phyloP scores from a whole-genome alignment of 1,140 invertebrate genomes.

The Caenorhabditis latens region DNA sequence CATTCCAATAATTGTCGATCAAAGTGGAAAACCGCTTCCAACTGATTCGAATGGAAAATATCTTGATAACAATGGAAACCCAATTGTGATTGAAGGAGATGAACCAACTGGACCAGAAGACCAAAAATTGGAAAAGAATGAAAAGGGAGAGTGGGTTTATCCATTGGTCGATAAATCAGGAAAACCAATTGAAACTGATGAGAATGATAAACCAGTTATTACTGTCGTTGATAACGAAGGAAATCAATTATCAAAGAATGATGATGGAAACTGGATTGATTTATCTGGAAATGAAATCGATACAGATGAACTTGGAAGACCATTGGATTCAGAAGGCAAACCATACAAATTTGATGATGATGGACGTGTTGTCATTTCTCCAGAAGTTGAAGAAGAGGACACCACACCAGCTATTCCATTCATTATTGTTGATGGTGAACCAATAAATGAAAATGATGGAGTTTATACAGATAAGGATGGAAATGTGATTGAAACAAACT shows the following conservation, averaged over 20 bases:
- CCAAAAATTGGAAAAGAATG: slow-evolving; percentile 63
- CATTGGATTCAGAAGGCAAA: slow-evolving; percentile 59
- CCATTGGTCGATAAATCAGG: slow-evolving; percentile 62
- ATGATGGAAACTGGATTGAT: slow-evolving; percentile 60
- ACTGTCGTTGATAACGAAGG: slow-evolving; percentile 64
- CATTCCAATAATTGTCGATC: slow-evolving; percentile 34
- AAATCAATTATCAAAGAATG: slow-evolving; percentile 37
- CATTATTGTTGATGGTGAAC: slow-evolving; percentile 58
- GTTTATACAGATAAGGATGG: slow-evolving; percentile 43
- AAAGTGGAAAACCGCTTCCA: slow-evolving; percentile 55
- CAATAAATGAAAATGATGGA: slow-evolving; percentile 57
- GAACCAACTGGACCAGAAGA: slow-evolving; percentile 71
- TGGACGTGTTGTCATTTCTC: slow-evolving; percentile 30
- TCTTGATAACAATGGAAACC: slow-evolving; percentile 52
- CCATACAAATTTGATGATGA: slow-evolving; percentile 49
- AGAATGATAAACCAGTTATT: slow-evolving; percentile 60
- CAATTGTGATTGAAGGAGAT: slow-evolving; percentile 46
- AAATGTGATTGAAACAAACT: slow-evolving; percentile 52
- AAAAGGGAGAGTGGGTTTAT: slow-evolving; percentile 71
- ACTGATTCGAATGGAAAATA: slow-evolving; percentile 52
- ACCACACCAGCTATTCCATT: slow-evolving; percentile 33
- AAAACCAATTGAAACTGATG: slow-evolving; percentile 58
- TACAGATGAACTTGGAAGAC: slow-evolving; percentile 62
- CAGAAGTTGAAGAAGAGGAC: slow-evolving; percentile 27
- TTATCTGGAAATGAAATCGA: slow-evolving; percentile 52